Evolutionary conservation across 2,888 invertebrate species (phyloP), one percentile per base, ranked within the genome.

Genomic region (Drosophila rubida): DNA sequence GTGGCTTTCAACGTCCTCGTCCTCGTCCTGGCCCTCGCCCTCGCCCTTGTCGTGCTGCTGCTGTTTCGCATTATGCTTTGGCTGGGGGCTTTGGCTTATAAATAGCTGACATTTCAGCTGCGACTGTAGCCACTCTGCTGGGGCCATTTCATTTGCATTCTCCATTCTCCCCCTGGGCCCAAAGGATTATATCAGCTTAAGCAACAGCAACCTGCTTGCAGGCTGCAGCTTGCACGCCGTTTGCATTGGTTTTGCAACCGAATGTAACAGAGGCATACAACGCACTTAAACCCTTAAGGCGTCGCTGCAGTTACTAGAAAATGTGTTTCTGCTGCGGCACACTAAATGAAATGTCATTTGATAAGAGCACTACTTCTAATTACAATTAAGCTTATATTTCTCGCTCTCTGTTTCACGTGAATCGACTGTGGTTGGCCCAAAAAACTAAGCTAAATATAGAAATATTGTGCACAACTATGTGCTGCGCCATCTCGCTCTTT

Each of bases 61-160:
- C 19, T 19, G 19, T 19, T 54, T 39, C 11, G 13, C 11, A 22
- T 8, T 42, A 39, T 16, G 14, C 23, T 51, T 39, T 41, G 27
- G 16, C 14, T 44, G 19, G 14, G 30, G 41, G 32, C 23, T 42
- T 49, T 65, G 53, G 37, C 44, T 44, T 67, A 48, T 41, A 74
- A 65, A 58, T 57, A 64, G 64, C 62, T 63, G 79, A 71, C 75
- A 77, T 75, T 80, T 66, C 27, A 54, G 54, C 32, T 54, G 44
- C 25, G 42, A 32, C 50, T 25, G 23, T 23, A 19, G 46, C 32
- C 22, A 46, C 22, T 46, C 22, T 46, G 51, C 41, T 60, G 19
- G 16, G 32, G 45, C 46, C 61, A 61, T 64, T 72, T 75, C 68
- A 79, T 80, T 81, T 73, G 61, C 84, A 80, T 80, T 72, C 37